These are phyloP conservation scores for Gallirallus australis DNA, from an alignment of 2,797 vertebrate species.

Conservation along the genomic window DNA sequence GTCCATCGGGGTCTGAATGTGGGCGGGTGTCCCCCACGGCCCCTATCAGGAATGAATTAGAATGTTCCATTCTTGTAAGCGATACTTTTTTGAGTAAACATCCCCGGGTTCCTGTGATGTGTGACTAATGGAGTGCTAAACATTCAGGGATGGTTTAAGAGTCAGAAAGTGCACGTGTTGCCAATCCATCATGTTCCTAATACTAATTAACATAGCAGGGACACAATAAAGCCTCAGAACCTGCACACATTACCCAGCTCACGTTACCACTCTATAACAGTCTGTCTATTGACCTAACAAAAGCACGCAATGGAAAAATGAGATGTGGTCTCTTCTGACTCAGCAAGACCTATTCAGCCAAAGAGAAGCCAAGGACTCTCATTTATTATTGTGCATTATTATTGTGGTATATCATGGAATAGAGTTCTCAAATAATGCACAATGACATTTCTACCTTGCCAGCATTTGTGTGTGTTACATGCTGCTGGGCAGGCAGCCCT, in stretches of 20 bases:
- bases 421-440: not conserved
- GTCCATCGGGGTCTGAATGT: not conserved
- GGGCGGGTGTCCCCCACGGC: not conserved
- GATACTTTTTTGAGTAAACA: constrained; percentile 82
- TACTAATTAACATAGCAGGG: constrained; percentile 95
- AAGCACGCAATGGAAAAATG: constrained; percentile 42
- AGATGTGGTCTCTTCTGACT: not conserved
- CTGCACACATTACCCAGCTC: constrained; percentile 81
- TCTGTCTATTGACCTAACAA: constrained; percentile 61
- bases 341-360: not conserved
- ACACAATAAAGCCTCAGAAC: constrained; percentile 82
- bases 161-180: constrained; percentile 89
- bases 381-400: not conserved
- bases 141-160: constrained; percentile 82
- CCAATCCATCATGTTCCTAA: constrained; percentile 88
- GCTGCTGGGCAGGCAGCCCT: not conserved
- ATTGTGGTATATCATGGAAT: not conserved
- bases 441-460: not conserved
- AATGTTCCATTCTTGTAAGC: constrained; percentile 79
- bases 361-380: not conserved
- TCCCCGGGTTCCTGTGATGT: constrained; percentile 80
- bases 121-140: constrained; percentile 86
- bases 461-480: not conserved
- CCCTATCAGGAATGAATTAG: constrained; percentile 74
- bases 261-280: constrained; percentile 79